These are phyloP conservation scores for Peromyscus leucopus DNA, from an alignment of 2,113 vertebrate species.

Conservation along the genomic window DNA sequence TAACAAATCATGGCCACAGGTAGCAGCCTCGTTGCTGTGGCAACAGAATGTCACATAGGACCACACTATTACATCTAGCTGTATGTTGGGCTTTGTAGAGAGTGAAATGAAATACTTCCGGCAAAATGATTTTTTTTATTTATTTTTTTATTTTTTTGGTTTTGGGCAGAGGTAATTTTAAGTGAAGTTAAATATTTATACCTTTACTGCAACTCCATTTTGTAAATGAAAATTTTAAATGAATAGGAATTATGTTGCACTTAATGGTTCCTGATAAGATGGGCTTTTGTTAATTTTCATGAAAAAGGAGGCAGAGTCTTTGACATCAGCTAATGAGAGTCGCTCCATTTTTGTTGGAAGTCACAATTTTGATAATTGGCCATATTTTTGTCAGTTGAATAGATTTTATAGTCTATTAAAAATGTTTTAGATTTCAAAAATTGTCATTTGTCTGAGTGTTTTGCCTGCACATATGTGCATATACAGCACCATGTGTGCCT, in stretches of 20 bases:
- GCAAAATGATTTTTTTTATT: conserved; percentile 49
- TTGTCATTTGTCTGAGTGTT: background rate
- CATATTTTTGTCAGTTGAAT: background rate
- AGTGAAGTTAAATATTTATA: conserved; percentile 54
- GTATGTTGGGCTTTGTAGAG: conserved; percentile 30
- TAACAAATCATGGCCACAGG: conserved; percentile 74
- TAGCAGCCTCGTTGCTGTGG: conserved; percentile 76
- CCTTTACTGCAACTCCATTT: conserved; percentile 32
- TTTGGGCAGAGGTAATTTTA: conserved; percentile 60
- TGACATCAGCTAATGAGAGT: conserved; percentile 19
- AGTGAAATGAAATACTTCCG: conserved; percentile 57
- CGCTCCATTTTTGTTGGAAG: conserved; percentile 12
- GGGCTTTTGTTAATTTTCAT: conserved; percentile 42
- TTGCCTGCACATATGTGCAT: background rate
- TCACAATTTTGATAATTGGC: conserved; percentile 47
- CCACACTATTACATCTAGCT: background rate
- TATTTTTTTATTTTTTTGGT: background rate
- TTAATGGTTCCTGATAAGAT: background rate
- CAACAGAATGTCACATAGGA: conserved; percentile 51
- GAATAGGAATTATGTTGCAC: background rate
- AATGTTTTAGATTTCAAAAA: background rate
- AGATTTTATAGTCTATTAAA: background rate
- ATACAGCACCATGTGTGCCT: background rate
- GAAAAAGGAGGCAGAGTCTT: conserved; percentile 31
- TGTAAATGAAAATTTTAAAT: conserved; percentile 41